A percentile compares a stretch with the other conserved stretches of the same genome.
Conservation (phyloP, 1,140 invertebrate genomes). For the Drosophila serrata region DNA sequence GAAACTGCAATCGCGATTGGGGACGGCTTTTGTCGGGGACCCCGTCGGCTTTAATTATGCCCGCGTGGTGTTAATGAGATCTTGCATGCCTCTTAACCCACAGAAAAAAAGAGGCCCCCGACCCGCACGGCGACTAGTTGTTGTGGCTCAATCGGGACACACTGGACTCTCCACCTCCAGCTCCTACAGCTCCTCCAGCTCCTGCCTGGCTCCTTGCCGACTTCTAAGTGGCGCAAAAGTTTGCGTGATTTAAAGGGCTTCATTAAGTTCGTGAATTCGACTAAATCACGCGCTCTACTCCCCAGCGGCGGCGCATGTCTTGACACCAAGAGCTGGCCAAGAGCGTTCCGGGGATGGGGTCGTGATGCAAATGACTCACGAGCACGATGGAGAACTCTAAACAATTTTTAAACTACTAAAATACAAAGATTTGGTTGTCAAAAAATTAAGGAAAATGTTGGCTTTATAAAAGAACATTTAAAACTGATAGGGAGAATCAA, state of each 20-base stretch:
- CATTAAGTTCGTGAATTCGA: conserved; percentile 85
- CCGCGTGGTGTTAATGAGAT: conserved; percentile 85
- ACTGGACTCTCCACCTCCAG: conserved; percentile 1
- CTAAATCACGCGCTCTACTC: conserved; percentile 81
- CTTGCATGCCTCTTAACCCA: conserved; percentile 56
- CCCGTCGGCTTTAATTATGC: conserved; percentile 84
- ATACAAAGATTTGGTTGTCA: not conserved
- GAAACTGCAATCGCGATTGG: conserved; percentile 77
- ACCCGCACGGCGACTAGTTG: conserved; percentile 55
- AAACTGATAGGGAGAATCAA: not conserved
- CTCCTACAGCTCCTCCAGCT: not conserved
- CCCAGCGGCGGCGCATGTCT: conserved; percentile 69
- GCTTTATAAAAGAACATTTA: not conserved
- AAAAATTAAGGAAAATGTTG: not conserved
- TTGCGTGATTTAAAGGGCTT: conserved; percentile 85
- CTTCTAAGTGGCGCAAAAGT: conserved; percentile 79
- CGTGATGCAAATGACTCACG: conserved; percentile 39
- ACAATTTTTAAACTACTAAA: not conserved
- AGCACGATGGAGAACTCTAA: not conserved
- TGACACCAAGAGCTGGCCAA: conserved; percentile 54
- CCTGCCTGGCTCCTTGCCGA: conserved; percentile 16
- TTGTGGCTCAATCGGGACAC: conserved; percentile 68
- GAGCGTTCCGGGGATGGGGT: conserved; percentile 24
- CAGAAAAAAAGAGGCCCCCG: conserved; percentile 8
- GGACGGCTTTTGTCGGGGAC: conserved; percentile 47